Evolutionary conservation across 1,140 invertebrate species (phyloP), one percentile per base, ranked within the genome.

Genomic region (Diachasmimorpha longicaudata): DNA sequence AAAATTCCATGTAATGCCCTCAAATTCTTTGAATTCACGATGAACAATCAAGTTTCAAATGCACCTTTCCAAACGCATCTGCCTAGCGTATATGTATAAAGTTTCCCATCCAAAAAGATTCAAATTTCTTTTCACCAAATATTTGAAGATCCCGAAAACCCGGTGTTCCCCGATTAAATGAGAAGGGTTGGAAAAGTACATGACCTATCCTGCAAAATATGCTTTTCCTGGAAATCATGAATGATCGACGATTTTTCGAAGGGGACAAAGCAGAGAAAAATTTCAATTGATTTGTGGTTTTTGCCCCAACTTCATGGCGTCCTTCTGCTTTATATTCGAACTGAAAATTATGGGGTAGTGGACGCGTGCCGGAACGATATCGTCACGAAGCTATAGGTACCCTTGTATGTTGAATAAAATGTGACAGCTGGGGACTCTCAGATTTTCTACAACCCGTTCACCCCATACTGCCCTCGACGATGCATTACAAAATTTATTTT

Each of bases 361-460:
- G 23, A 25, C 58, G 58, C 23, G 58, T 63, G 58, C 58, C 23
- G 14, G 21, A 63, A 63, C 23, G 23, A 63, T 13, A 31, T 31
- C 2, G 19, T 58, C 9, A 58, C 21, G 19, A 58, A 21, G 19
- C 6, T 19, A 21, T 58, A 10, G 13, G 16, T 10, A 10, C 10
- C 11, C 44, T n/a, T n/a, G 4, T 46, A 46, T 46, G 44, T 2
- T 46, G n/a, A 52, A 52, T 13, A 52, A 52, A 42, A 42, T 42
- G 48, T 63, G 58, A 63, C 58, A 63, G 58, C 58, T 63, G 58
- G 0, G 58, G 9, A 31, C 58, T 63, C 58, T 31, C 58, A 63
- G 58, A 63, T 63, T 63, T 63, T 63, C 58, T 63, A 63, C 19
- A 63, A 63, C 58, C 23, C 58, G 58, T 63, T 63, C 58, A 25